These are phyloP conservation scores for Apteryx owenii DNA, from an alignment of 2,113 vertebrate species.

Conservation along the genomic window DNA sequence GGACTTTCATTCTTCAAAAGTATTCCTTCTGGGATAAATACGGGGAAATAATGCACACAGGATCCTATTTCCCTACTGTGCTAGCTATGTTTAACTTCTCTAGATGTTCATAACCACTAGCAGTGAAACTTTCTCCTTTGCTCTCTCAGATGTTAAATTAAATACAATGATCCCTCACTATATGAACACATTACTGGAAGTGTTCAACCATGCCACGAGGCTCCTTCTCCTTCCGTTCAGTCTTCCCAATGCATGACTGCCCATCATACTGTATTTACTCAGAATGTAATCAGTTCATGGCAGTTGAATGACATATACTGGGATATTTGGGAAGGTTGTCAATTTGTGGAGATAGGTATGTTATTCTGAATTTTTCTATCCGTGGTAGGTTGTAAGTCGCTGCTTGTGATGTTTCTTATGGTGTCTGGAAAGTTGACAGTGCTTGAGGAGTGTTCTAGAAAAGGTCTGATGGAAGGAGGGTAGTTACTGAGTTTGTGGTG, in stretches of 20 bases:
- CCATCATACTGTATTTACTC: background rate
- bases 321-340: background rate
- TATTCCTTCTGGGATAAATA: background rate
- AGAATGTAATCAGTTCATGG: background rate
- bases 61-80: background rate
- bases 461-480: background rate
- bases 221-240: background rate
- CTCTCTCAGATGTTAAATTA: background rate
- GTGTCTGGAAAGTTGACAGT: background rate
- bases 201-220: background rate
- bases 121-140: background rate
- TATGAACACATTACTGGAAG: background rate
- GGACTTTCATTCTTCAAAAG: background rate
- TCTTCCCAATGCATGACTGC: background rate
- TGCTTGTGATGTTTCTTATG: background rate
- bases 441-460: background rate
- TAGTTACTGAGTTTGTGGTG: background rate
- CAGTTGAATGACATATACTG: background rate
- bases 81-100: background rate
- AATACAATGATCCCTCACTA: background rate
- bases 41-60: background rate
- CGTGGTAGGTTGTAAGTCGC: background rate
- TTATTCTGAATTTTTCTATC: background rate
- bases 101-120: background rate
- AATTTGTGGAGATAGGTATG: background rate